Conservation (phyloP, 2,888 invertebrate species). For the Melanophora roralis region DNA sequence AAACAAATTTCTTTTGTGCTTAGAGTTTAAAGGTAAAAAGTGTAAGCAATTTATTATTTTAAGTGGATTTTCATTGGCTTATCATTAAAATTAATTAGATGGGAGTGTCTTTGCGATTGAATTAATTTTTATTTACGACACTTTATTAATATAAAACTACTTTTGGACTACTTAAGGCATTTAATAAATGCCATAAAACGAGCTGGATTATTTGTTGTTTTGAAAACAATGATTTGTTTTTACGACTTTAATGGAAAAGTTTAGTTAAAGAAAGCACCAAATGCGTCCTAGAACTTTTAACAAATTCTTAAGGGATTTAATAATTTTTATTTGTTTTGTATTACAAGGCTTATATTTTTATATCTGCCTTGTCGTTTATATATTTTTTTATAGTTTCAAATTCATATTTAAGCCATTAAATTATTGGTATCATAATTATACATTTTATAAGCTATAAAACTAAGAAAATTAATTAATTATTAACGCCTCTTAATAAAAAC, state of each 20-base stretch:
- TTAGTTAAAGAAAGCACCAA: no score
- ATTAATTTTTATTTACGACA: slow-evolving; percentile 55
- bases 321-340: no score
- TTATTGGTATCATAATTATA: no score
- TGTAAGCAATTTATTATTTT: slow-evolving; percentile 65
- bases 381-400: no score
- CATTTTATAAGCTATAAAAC: no score
- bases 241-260: not conserved
- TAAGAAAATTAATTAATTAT: no score
- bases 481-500: no score
- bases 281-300: no score
- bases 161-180: not conserved
- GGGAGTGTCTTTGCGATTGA: slow-evolving; percentile 59
- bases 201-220: not conserved
- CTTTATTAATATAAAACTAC: not conserved
- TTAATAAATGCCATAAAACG: not conserved
- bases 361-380: no score
- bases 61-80: slow-evolving; percentile 66
- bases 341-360: no score
- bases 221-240: slow-evolving; percentile 10
- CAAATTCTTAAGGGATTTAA: no score
- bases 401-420: no score
- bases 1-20: slow-evolving; percentile 65
- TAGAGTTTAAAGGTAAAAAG: slow-evolving; percentile 57
- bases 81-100: slow-evolving; percentile 58